Base-by-base conservation (phyloP, 2,113 vertebrate species). In the Lycaon pictus region DNA sequence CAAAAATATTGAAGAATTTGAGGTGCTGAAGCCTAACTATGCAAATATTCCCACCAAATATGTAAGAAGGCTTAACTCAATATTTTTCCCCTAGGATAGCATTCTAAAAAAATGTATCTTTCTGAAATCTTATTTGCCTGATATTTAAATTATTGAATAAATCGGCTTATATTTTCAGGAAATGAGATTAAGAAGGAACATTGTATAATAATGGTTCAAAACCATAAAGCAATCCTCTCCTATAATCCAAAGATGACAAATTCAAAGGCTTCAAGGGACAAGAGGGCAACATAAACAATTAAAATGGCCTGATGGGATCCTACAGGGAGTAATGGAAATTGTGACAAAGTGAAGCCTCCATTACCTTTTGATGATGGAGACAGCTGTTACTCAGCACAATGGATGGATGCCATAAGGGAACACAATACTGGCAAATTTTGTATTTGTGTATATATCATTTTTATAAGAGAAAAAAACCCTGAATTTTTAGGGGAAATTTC, bases 81-180 rank as follows among this genome's bases (percentile, higher is more conserved):
- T 8, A 37, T 6, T 84, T 65, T 27, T 43, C n/a, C 29, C 53
- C 25, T 51, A 74, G 7, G 12, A 80, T 80, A 10, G 16, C 82
- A 71, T 69, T 51, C n/a, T 25, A 62, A 56, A 93, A 95, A 90
- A 95, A 90, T 77, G 2, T 13, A 32, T 92, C 23, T 89, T 74
- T 93, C 48, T 56, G 88, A 93, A 96, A 88, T 93, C 17, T 20
- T 32, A 67, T 71, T 95, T 93, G 3, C 25, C 17, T 90, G 93
- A 88, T 32, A 93, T 58, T 90, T 85, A 94, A 69, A 76, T 86
- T 60, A 74, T 90, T 67, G 74, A 74, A 81, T n/a, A 92, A 93
- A 86, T 20, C 74, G n/a, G 4, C 10, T 71, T 43, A 20, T 32
- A 48, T 77, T 80, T 93, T 92, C 56, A 72, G 23, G 43, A 96